Evolutionary conservation across 2,888 invertebrate species (phyloP).

Genomic region (Troglohyphantes excavatus): DNA sequence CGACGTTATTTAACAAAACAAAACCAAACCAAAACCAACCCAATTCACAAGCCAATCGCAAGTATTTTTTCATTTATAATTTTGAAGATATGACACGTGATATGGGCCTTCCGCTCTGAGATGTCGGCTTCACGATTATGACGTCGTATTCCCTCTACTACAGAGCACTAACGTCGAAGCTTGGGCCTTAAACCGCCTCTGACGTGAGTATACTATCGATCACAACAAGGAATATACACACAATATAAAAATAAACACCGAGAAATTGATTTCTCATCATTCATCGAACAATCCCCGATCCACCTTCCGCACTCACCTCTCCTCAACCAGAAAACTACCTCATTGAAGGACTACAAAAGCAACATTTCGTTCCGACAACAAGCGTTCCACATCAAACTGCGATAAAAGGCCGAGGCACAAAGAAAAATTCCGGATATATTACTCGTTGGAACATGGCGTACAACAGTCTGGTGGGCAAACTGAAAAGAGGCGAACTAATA

Average conservation of each 20-base stretch:
- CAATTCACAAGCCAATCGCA: too few relatives aligned
- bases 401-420: not conserved
- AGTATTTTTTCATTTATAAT: too few relatives aligned
- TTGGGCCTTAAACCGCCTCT: too few relatives aligned
- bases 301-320: not conserved
- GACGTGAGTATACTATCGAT: too few relatives aligned
- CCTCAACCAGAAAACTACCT: slow-evolving; percentile 7
- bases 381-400: not conserved
- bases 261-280: not conserved
- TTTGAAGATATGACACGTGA: too few relatives aligned
- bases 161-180: too few relatives aligned
- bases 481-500: slow-evolving; percentile 17
- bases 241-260: not conserved
- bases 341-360: not conserved
- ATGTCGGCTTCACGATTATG: too few relatives aligned
- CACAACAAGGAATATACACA: slow-evolving; percentile 12
- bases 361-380: not conserved
- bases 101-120: too few relatives aligned
- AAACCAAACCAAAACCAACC: too few relatives aligned
- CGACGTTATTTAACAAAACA: too few relatives aligned
- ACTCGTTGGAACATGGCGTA: slow-evolving; percentile 28
- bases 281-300: not conserved
- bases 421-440: slow-evolving; percentile 55
- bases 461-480: slow-evolving; percentile 58
- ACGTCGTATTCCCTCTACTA: too few relatives aligned